phyloP scores from a whole-genome alignment of 1,140 invertebrate species.

The Listronotus oregonensis region DNA sequence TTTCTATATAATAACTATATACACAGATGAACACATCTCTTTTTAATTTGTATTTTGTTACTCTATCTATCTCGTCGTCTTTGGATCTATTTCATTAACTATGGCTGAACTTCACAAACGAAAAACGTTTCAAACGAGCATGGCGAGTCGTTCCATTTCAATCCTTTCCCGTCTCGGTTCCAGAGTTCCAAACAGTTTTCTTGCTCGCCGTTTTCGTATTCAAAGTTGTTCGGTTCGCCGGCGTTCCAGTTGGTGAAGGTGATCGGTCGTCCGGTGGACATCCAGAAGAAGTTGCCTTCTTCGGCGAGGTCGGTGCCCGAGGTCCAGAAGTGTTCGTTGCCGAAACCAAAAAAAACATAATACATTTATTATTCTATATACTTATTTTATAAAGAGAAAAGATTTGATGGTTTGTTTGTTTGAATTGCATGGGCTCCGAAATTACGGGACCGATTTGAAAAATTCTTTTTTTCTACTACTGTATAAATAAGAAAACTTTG shows the following conservation, averaged over 20 bases:
- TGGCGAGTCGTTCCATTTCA: conserved; percentile 92
- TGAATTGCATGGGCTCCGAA: too few relatives aligned
- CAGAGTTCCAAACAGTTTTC: conserved; percentile 89
- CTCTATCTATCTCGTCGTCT: too few relatives aligned
- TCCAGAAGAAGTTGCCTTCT: conserved; percentile 90
- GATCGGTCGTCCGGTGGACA: conserved; percentile 84
- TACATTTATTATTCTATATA: too few relatives aligned
- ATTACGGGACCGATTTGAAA: too few relatives aligned
- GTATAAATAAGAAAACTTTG: too few relatives aligned
- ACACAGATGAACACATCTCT: too few relatives aligned
- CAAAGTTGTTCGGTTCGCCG: conserved; percentile 88
- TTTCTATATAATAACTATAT: too few relatives aligned
- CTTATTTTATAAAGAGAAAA: too few relatives aligned
- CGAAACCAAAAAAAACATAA: conserved; percentile 72
- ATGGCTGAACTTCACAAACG: conserved; percentile 81
- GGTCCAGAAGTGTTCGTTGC: conserved; percentile 91
- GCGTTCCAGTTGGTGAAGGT: conserved; percentile 93
- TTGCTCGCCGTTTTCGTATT: conserved; percentile 90
- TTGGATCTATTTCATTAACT: not conserved
- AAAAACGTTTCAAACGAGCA: conserved; percentile 92
- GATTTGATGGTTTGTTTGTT: too few relatives aligned
- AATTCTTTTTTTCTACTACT: too few relatives aligned
- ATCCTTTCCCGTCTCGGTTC: conserved; percentile 88
- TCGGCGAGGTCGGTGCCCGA: conserved; percentile 89
- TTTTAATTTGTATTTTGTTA: too few relatives aligned